Evolutionary conservation across 2,888 invertebrate species (phyloP), one percentile per base, ranked within the genome.

Genomic region (Dasypogon diadema): DNA sequence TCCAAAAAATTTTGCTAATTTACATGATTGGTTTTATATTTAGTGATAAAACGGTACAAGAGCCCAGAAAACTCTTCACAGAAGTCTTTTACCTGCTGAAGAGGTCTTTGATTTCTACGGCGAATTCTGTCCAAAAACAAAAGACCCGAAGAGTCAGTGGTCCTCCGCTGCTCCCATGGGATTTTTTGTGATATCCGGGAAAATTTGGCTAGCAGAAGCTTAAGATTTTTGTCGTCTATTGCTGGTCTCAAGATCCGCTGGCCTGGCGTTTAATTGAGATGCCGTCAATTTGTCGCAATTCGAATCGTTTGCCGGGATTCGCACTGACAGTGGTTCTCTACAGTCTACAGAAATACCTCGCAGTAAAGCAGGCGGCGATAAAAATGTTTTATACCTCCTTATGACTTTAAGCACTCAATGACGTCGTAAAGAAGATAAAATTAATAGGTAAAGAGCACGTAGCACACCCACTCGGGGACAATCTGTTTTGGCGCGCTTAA

Each of bases 381-480:
- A 42, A 42, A 42, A 12, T 42, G 42, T 42, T 60, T 34, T 60
- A 60, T 34, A 14, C 21, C 60, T 34, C 16, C 60, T 60, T 37
- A 10, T 18, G 60, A 60, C 22, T 34, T 60, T 60, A 37, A 60
- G 60, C 21, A 18, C 10, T 60, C 34, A 60, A 60, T 37, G 16
- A 5, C 37, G 10, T 18, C 34, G 21, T 60, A 34, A 60, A 60
- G 26, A 18, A 37, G 37, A 60, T 60, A 60, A 60, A 60, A 60
- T 60, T 60, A 60, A 60, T 60, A 60, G 60, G 60, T 60, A 37
- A 60, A 37, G 37, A 16, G 37, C 60, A 37, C 60, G 37, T 21
- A 37, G 34, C 21, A 60, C 60, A 34, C 60, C 60, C 42, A 60
- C 60, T 60, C 37, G 37, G 30, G n/a, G 4, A 24, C 55, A 34